These are phyloP conservation scores for Pseudococcus jackbeardsleyi DNA, from an alignment of 2,888 invertebrate species.

Conservation along the genomic window DNA sequence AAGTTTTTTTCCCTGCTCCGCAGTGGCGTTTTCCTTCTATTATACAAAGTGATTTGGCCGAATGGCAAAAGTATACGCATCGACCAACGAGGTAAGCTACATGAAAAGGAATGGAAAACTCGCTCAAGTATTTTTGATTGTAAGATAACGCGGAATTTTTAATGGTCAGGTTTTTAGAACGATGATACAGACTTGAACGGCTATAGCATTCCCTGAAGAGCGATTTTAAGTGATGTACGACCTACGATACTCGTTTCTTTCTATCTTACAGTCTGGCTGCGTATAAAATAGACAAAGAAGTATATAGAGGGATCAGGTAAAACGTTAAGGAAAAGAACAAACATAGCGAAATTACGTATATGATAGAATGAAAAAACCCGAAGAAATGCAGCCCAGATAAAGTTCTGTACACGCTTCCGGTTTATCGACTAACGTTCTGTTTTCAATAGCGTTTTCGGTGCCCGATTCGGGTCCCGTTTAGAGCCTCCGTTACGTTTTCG, in stretches of 20 bases:
- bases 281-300: slow-evolving; percentile 46
- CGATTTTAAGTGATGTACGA: slow-evolving; percentile 64
- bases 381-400: slow-evolving; percentile 27
- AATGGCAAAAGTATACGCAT: neutral
- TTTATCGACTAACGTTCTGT: slow-evolving; percentile 46
- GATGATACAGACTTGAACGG: slow-evolving; percentile 48
- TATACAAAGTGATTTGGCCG: slow-evolving; percentile 24
- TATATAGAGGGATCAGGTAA: neutral
- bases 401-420: slow-evolving; percentile 36
- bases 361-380: neutral
- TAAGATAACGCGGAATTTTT: slow-evolving; percentile 53
- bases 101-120: slow-evolving; percentile 4
- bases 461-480: neutral
- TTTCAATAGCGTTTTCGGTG: slow-evolving; percentile 27
- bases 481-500: too few relatives aligned
- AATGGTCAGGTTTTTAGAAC: slow-evolving; percentile 52
- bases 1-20: neutral
- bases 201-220: slow-evolving; percentile 60
- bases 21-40: neutral
- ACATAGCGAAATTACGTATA: slow-evolving; percentile 30
- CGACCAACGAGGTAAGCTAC: too few relatives aligned
- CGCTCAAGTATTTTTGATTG: slow-evolving; percentile 43
- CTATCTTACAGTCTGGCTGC: slow-evolving; percentile 31
- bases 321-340: slow-evolving; percentile 27
- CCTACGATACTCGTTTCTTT: slow-evolving; percentile 47